Evolutionary conservation across 2,888 invertebrate species (phyloP).

Genomic region (Galerucella nymphaeae): DNA sequence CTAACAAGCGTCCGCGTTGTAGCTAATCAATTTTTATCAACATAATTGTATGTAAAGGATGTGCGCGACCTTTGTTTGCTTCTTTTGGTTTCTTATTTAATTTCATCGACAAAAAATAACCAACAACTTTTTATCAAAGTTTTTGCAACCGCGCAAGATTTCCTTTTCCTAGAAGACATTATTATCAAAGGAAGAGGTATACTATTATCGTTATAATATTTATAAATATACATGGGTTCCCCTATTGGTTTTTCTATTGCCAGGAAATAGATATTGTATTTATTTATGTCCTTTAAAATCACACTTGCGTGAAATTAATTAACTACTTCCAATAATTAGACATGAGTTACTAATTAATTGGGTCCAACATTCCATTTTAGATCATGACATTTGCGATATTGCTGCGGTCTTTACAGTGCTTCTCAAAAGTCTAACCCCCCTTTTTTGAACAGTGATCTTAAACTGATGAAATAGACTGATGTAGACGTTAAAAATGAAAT

Average conservation of each 20-base stretch:
- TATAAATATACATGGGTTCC: not conserved
- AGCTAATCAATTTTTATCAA: not conserved
- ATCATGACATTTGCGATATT: too few species aligned
- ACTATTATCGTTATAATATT: not conserved
- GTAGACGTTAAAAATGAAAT: too few species aligned
- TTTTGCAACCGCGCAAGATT: not conserved
- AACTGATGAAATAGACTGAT: too few species aligned
- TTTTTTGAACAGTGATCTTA: too few species aligned
- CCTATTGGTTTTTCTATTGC: not conserved
- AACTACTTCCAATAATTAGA: too few species aligned
- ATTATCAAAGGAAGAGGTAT: constrained; percentile 1
- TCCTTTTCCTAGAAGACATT: not conserved
- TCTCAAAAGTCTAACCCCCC: too few species aligned
- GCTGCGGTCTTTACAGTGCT: too few species aligned
- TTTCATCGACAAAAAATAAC: not conserved
- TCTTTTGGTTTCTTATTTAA: not conserved
- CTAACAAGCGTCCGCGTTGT: too few species aligned
- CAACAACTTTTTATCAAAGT: not conserved
- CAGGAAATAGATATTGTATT: not conserved
- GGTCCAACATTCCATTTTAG: too few species aligned
- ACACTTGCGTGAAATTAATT: too few species aligned
- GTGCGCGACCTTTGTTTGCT: not conserved
- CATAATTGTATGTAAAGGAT: not conserved
- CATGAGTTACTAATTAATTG: too few species aligned
- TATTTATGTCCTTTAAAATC: not conserved